Base-by-base conservation (phyloP, 2,888 invertebrate genomes). In the Thalpophila matura region DNA sequence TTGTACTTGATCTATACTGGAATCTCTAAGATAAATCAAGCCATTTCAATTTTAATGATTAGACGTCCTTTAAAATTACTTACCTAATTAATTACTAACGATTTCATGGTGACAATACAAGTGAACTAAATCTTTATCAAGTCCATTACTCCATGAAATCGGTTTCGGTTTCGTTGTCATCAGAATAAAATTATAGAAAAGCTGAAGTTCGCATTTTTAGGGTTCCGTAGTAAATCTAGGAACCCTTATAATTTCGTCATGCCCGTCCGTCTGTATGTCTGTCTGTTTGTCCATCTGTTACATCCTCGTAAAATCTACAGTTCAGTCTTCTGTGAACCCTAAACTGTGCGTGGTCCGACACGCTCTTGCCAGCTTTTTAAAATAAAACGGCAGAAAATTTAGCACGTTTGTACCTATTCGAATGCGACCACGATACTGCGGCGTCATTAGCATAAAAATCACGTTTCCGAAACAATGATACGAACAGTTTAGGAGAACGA, bases 391-490 rank as follows among this genome's bases (percentile, higher is more conserved):
- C 7, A n/a, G 5, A 29, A 7, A 45, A 61, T 53, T 42, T 51
- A 37, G 38, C 76, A 70, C 70, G 26, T 56, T 31, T 20, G 31
- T 16, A 45, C n/a, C n/a, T n/a, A n/a, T 62, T 6, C 9, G 35
- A 43, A 70, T 33, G 51, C 37, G 14, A 9, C 33, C 29, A 29
- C 46, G 31, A 43, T 14, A 40, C 16, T 33, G 56, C 22, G 20
- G 31, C 3, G 18, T 37, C 51, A 54, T 78, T 69, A 57, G 37
- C 18, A 74, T 60, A 74, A 78, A 69, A 62, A 62, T 65, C 65
- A 74, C 62, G 70, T 75, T 42, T 43, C 9, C 10, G 35, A 51
- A 62, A 59, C 58, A 69, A 65, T 78, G 31, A 55, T 20, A 46
- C 45, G 14, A 20, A 46, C 63, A 40, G 50, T 54, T 50, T 26